phyloP scores from a whole-genome alignment of 2,113 vertebrate species.

The Myotis brandtii region DNA sequence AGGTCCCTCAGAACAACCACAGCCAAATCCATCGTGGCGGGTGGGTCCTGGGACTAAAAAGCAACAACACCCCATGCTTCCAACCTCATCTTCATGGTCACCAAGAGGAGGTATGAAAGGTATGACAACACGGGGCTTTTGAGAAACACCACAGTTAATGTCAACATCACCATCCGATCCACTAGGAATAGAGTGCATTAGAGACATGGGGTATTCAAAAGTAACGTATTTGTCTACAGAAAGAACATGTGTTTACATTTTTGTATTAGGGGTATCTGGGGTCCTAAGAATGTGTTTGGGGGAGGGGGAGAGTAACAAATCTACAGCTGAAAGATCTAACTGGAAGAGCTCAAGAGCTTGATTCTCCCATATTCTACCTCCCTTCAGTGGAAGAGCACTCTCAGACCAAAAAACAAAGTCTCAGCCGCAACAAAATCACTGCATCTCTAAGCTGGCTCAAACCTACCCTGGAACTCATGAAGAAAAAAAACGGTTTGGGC shows the following conservation, averaged over 20 bases:
- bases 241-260: background rate
- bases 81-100: background rate
- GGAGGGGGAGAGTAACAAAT: background rate
- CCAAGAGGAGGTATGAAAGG: background rate
- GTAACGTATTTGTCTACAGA: background rate
- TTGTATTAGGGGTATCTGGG: background rate
- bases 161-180: background rate
- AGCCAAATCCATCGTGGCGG: constrained; percentile 90
- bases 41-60: constrained; percentile 91
- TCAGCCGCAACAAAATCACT: background rate
- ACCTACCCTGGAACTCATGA: background rate
- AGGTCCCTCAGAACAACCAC: constrained; percentile 90
- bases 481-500: background rate
- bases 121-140: background rate
- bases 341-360: background rate
- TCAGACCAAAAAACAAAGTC: background rate
- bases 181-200: background rate
- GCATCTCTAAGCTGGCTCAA: background rate
- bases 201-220: background rate
- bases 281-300: background rate
- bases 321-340: background rate
- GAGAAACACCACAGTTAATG: background rate
- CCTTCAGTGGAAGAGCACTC: background rate
- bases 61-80: background rate
- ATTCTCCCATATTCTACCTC: background rate